A percentile compares a stretch with the other conserved stretches of the same genome.
These are phyloP conservation scores for Narcine bancroftii DNA, from an alignment of 2,113 vertebrate species.

Conservation along the genomic window DNA sequence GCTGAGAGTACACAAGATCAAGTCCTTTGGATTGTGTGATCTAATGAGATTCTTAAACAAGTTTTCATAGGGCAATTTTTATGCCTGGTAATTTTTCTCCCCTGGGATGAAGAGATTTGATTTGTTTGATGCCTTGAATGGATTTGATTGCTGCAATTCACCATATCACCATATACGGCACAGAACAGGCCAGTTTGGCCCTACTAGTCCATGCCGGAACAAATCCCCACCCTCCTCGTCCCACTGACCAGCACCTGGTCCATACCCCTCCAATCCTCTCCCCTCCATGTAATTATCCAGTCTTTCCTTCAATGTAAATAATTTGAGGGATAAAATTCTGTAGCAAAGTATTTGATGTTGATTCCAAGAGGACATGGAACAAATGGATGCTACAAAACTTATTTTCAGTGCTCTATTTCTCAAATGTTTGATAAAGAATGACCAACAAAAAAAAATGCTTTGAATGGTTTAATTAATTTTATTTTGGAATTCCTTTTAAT, in stretches of 20 bases:
- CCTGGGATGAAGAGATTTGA: background rate
- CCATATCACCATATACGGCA: too few species aligned
- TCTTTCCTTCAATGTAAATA: too few species aligned
- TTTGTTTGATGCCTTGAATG: background rate
- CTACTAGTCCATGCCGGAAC: too few species aligned
- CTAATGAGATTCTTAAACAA: background rate
- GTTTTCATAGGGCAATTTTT: background rate
- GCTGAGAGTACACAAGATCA: too few species aligned
- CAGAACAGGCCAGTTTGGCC: too few species aligned
- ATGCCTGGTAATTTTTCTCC: background rate
- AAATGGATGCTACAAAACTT: background rate
- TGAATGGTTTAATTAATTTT: background rate
- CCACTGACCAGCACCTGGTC: too few species aligned
- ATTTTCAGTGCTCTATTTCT: too few species aligned
- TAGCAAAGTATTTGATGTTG: background rate
- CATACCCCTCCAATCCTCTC: too few species aligned
- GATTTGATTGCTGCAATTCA: too few species aligned
- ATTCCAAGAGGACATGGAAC: background rate
- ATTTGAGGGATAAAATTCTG: background rate
- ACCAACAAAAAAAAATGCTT: background rate
- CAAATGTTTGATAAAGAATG: too few species aligned
- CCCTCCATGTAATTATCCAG: too few species aligned
- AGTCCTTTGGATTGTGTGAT: background rate
- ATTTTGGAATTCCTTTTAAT: background rate
- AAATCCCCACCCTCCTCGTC: too few species aligned